Base-by-base conservation (phyloP, 2,888 invertebrate genomes). In the Linnaemya tessellans region DNA sequence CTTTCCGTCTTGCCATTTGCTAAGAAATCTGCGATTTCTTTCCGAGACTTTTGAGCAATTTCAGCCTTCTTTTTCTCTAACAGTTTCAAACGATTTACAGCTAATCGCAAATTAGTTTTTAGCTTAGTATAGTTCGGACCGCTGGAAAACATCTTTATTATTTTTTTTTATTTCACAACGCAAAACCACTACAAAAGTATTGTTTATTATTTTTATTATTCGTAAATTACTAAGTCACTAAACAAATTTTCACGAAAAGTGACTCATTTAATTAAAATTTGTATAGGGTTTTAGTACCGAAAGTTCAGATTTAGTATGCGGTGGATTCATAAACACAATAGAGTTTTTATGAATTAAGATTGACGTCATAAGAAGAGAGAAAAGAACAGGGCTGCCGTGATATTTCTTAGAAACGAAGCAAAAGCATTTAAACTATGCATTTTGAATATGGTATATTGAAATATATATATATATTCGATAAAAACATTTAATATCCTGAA, bases 51-150 rank as follows among this genome's bases (percentile, higher is more conserved):
- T 91, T 98, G 96, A 2, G 99, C 97, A 89, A 99, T 93, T 93
- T 99, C 99, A 0, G 98, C 96, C 93, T 99, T 99, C 94, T 99
- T 99, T 93, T 99, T 99, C 91, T 98, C 98, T 88, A 99, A 91
- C 77, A 99, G 93, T 93, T 99, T 99, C 51, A 99, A 94, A 62
- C 99, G 96, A 92, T 98, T 98, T 89, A 98, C 96, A 10, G 98
- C 96, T 88, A 99, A 93, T 87, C 99, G 95, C 82, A 99, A 93
- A 93, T 99, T 97, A 11, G 99, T 99, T 94, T 99, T 99, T 73
- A 99, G 93, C 93, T 99, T 99, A 1, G 96, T 95, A 90, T 99
- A 99, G 93, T 98, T 99, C 2, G 98, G 96, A 64, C 96, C 96
- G 91, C 97, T 96, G 30, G 97, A 96, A 94, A 98, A 98, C 98